Evolutionary conservation across 1,140 invertebrate species (phyloP).

Genomic region (Sycophila sp.): DNA sequence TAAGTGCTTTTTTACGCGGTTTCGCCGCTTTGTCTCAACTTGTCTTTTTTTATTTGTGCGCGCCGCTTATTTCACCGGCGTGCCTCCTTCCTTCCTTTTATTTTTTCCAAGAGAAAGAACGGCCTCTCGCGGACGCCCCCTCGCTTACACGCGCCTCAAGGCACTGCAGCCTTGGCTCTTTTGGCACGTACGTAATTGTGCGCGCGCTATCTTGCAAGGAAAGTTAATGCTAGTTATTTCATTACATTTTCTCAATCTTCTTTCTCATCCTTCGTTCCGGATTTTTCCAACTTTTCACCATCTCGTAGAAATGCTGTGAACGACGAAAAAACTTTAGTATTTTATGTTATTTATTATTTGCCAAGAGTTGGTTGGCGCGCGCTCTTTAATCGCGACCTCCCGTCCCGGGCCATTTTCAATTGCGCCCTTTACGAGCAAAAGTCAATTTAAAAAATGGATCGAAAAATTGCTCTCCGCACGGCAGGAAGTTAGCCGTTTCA

Average conservation of each 20-base stretch:
- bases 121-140: slow-evolving; percentile 32
- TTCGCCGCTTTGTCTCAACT: slow-evolving; percentile 56
- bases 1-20: slow-evolving; percentile 61
- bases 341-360: no score
- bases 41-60: slow-evolving; percentile 44
- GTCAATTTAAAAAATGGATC: slow-evolving; percentile 25
- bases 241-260: no score
- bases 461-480: slow-evolving; percentile 12
- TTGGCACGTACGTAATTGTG: slow-evolving; percentile 22
- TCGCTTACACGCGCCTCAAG: slow-evolving; percentile 30
- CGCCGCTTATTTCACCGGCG: neutral
- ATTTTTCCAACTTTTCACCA: no score
- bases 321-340: no score
- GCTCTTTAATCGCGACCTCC: slow-evolving; percentile 10
- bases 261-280: no score
- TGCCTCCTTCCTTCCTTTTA: slow-evolving; percentile 34
- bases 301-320: no score
- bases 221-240: no score
- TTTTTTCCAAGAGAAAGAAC: slow-evolving; percentile 37
- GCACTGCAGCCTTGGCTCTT: slow-evolving; percentile 18
- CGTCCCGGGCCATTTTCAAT: slow-evolving; percentile 31
- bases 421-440: slow-evolving; percentile 22
- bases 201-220: no score
- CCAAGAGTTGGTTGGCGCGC: no score
- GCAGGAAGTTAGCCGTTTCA: slow-evolving; percentile 32